phyloP scores from a whole-genome alignment of 2,888 invertebrate species.

The Lithosia quadra region DNA sequence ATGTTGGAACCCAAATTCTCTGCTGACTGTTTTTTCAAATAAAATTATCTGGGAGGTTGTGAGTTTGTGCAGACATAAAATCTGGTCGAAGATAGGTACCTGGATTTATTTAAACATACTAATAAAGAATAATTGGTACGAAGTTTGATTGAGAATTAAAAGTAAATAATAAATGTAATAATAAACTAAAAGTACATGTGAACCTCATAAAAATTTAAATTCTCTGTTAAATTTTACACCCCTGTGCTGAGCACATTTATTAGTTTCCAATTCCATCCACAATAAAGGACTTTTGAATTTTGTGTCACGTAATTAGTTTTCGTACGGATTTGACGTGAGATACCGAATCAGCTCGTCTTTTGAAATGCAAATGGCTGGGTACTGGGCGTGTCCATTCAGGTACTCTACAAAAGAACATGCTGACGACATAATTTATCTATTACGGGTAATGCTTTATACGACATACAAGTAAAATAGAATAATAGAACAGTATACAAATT shows the following conservation, averaged over 20 bases:
- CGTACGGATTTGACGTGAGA: slow-evolving; percentile 59
- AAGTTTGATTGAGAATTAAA: neutral
- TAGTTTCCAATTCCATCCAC: neutral
- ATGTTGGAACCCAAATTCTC: neutral
- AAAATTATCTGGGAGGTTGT: too few relatives aligned
- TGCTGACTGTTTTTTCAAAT: too few relatives aligned
- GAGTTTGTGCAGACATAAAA: neutral
- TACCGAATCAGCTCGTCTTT: slow-evolving; percentile 51
- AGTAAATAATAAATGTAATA: too few relatives aligned
- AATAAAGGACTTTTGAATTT: slow-evolving; percentile 25
- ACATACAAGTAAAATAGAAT: slow-evolving; percentile 44
- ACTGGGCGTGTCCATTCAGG: slow-evolving; percentile 31
- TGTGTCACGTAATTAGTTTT: slow-evolving; percentile 64
- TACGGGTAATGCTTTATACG: slow-evolving; percentile 33
- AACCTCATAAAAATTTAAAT: neutral
- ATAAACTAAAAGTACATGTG: too few relatives aligned
- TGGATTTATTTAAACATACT: neutral
- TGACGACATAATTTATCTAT: slow-evolving; percentile 41
- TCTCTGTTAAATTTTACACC: neutral
- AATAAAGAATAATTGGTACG: neutral
- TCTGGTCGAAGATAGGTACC: neutral
- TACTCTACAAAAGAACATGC: slow-evolving; percentile 1
- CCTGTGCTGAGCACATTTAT: neutral
- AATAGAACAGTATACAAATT: slow-evolving; percentile 28
- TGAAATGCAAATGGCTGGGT: slow-evolving; percentile 67